Conservation (phyloP, 2,888 invertebrate genomes). For the Lasiommata megera region DNA sequence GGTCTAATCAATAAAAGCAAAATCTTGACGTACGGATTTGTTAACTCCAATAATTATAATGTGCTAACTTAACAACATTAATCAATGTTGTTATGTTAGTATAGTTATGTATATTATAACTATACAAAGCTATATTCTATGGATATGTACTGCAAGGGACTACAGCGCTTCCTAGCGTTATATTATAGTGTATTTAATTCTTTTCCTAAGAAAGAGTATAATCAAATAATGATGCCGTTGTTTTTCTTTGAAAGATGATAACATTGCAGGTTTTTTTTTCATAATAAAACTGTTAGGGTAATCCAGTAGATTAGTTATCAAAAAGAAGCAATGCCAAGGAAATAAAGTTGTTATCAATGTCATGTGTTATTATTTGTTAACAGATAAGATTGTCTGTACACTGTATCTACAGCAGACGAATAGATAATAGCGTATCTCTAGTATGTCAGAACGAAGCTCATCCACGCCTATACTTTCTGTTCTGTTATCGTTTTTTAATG, state of each 20-base stretch:
- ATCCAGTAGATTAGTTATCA: constrained; percentile 2
- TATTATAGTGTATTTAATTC: too few relatives aligned
- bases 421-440: not conserved
- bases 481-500: too few relatives aligned
- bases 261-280: not conserved
- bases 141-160: too few relatives aligned
- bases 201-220: too few relatives aligned
- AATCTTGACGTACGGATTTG: too few relatives aligned
- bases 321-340: constrained; percentile 29
- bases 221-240: not conserved
- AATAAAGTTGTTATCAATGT: constrained; percentile 4
- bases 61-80: too few relatives aligned
- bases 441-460: not conserved
- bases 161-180: too few relatives aligned
- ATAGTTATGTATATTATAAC: too few relatives aligned
- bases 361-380: constrained; percentile 3
- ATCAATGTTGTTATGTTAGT: too few relatives aligned
- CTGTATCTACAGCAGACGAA: not conserved
- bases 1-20: too few relatives aligned
- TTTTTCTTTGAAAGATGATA: not conserved
- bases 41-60: too few relatives aligned
- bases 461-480: constrained; percentile 39
- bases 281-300: not conserved
- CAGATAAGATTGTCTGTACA: constrained; percentile 10
- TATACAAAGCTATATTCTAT: too few relatives aligned